These are phyloP conservation scores for Neuroterus valhalla DNA, from an alignment of 1,140 invertebrate species.

Conservation along the genomic window DNA sequence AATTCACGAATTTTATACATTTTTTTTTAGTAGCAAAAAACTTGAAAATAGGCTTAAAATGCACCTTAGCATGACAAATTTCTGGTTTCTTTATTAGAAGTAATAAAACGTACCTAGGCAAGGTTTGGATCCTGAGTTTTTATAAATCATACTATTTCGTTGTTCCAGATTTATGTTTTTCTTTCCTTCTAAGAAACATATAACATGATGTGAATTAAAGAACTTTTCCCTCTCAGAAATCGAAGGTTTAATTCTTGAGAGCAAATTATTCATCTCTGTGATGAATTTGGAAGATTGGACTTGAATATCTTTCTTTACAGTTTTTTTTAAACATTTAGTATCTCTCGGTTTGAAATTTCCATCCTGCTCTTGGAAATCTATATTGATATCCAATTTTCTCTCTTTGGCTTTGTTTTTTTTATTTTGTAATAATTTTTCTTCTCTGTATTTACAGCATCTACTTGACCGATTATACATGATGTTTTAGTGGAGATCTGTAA, in stretches of 20 bases:
- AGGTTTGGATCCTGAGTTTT: background rate
- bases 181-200: constrained; percentile 41
- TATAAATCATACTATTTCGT: constrained; percentile 2
- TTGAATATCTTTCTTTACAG: constrained; percentile 37
- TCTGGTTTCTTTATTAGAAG: constrained; percentile 3
- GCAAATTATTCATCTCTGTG: constrained; percentile 28
- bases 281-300: constrained; percentile 36
- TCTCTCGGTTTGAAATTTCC: background rate
- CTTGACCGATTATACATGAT: background rate
- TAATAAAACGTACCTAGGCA: constrained; percentile 2
- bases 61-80: background rate
- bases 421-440: background rate
- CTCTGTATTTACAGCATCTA: constrained; percentile 23
- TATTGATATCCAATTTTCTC: background rate
- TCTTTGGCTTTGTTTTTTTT: constrained; percentile 28
- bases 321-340: constrained; percentile 35
- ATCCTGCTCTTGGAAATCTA: background rate
- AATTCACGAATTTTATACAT: no score
- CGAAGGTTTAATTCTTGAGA: constrained; percentile 54
- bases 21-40: background rate
- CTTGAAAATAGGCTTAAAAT: background rate
- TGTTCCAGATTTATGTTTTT: background rate
- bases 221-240: constrained; percentile 51
- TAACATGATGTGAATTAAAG: constrained; percentile 38
- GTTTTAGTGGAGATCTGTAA: background rate